Conservation (phyloP, 2,797 vertebrate genomes). For the Pangasius mekongensis region DNA sequence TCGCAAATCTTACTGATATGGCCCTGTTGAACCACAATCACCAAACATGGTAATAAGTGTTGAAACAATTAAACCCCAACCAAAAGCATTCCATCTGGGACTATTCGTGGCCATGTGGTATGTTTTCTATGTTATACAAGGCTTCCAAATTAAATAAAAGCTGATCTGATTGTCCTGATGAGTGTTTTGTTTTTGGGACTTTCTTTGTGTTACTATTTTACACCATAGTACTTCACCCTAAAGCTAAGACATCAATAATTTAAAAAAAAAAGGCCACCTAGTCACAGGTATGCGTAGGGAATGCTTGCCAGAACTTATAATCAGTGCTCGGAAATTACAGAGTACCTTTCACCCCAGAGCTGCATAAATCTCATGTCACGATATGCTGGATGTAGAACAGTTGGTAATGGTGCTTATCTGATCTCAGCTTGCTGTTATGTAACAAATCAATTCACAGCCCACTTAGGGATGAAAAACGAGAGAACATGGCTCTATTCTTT, state of each 20-base stretch:
- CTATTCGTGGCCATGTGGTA: conserved; percentile 36
- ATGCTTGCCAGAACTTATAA: conserved; percentile 13
- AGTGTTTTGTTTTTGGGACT: conserved; percentile 32
- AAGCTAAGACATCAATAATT: not conserved
- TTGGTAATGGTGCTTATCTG: conserved; percentile 49
- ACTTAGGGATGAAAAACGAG: conserved; percentile 39
- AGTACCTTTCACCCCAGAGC: conserved; percentile 19
- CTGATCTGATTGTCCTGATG: conserved; percentile 25
- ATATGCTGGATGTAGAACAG: conserved; percentile 29
- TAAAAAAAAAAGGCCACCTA: not conserved
- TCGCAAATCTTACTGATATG: conserved; percentile 4
- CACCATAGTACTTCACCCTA: conserved; percentile 32
- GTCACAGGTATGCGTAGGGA: conserved; percentile 28
- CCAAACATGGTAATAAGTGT: conserved; percentile 51
- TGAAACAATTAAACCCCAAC: conserved; percentile 34
- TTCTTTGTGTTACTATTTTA: conserved; percentile 20
- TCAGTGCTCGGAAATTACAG: conserved; percentile 45
- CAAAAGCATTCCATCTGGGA: conserved; percentile 38
- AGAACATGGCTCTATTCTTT: conserved; percentile 45
- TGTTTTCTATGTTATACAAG: conserved; percentile 32
- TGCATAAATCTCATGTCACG: conserved; percentile 11
- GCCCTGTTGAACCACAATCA: conserved; percentile 37
- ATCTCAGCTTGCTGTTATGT: conserved; percentile 34
- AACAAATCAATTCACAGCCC: conserved; percentile 51
- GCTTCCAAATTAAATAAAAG: conserved; percentile 25